phyloP scores from a whole-genome alignment of 2,888 invertebrate genomes.

The Drosophila hamatofila region DNA sequence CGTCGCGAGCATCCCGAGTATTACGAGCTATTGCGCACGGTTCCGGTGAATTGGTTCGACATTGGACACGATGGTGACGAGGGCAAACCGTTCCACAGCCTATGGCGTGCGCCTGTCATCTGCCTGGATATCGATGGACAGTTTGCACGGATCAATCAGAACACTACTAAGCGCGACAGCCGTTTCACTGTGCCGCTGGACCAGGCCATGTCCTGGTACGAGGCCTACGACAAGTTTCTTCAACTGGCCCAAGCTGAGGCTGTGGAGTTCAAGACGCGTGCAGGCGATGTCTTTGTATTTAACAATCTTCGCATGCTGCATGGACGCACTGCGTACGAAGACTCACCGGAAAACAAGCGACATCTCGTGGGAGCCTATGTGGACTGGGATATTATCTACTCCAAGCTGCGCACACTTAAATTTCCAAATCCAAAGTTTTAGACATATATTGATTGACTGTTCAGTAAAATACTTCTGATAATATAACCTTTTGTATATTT shows the following conservation, averaged over 20 bases:
- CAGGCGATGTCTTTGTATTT: slow-evolving; percentile 90
- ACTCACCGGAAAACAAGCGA: slow-evolving; percentile 86
- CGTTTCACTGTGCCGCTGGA: slow-evolving; percentile 87
- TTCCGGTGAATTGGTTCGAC: slow-evolving; percentile 91
- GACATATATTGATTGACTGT: background rate
- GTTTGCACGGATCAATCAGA: slow-evolving; percentile 88
- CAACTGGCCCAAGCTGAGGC: slow-evolving; percentile 87
- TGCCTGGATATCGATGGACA: slow-evolving; percentile 86
- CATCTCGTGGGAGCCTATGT: slow-evolving; percentile 90
- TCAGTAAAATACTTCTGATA: background rate
- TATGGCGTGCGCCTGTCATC: slow-evolving; percentile 88
- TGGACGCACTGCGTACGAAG: slow-evolving; percentile 89
- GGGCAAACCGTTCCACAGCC: slow-evolving; percentile 87
- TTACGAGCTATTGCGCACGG: slow-evolving; percentile 87
- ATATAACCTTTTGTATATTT: background rate
- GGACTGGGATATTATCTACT: slow-evolving; percentile 92
- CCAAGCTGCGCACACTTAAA: slow-evolving; percentile 84
- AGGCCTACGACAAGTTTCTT: slow-evolving; percentile 88
- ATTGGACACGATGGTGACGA: slow-evolving; percentile 87
- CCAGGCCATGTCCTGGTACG: slow-evolving; percentile 88
- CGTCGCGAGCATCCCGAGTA: slow-evolving; percentile 86
- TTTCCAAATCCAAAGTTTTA: slow-evolving; percentile 53
- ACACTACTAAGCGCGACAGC: slow-evolving; percentile 90
- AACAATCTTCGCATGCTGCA: slow-evolving; percentile 91
- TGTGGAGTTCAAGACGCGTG: slow-evolving; percentile 88